Evolutionary conservation across 2,888 invertebrate genomes (phyloP).

Genomic region (Yponomeuta sedellus): DNA sequence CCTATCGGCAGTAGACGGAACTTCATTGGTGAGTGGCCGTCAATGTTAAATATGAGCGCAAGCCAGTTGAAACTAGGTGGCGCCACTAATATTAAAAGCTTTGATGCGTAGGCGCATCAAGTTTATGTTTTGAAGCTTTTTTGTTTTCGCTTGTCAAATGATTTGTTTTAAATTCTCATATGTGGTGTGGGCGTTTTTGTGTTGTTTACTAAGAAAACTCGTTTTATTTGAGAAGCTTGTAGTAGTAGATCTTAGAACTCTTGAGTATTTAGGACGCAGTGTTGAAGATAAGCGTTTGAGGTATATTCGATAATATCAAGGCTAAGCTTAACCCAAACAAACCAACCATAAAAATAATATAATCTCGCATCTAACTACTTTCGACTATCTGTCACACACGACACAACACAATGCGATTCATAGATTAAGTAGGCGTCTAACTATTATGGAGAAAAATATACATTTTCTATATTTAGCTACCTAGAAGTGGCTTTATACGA

Average conservation of each 20-base stretch:
- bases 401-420: not conserved
- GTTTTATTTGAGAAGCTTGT: too few relatives aligned
- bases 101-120: conserved; percentile 33
- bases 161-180: not conserved
- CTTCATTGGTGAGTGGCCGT: conserved; percentile 17
- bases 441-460: not conserved
- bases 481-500: not conserved
- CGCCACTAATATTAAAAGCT: conserved; percentile 30
- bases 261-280: too few relatives aligned
- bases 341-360: not conserved
- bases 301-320: too few relatives aligned
- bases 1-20: conserved; percentile 31
- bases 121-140: not conserved
- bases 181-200: not conserved
- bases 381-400: not conserved
- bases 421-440: not conserved
- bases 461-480: not conserved
- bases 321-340: not conserved
- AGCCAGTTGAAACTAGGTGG: conserved; percentile 40
- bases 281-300: too few relatives aligned
- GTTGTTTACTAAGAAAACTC: too few relatives aligned
- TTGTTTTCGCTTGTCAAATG: not conserved
- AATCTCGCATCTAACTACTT: not conserved
- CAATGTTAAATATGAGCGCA: not conserved
- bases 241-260: too few relatives aligned